Percentiles rank a stretch among this genome's conserved stretches.
Evolutionary conservation across 2,888 invertebrate genomes (phyloP).

Genomic region (Brenthis daphne): DNA sequence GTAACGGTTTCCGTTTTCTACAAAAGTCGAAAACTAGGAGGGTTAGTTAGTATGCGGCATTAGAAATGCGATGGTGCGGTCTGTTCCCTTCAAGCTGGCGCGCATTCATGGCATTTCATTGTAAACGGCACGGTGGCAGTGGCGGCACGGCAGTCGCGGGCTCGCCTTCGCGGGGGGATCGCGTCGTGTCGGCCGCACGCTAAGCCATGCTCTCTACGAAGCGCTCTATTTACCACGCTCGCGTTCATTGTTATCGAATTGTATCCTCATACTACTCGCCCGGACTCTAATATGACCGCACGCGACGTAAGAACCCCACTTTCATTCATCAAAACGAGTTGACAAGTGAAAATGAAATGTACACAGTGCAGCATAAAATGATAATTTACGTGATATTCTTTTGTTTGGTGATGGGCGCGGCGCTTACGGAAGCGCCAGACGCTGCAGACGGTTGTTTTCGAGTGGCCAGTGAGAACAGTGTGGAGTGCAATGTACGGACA

Average conservation of each 20-base stretch:
- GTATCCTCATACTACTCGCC: conserved; percentile 57
- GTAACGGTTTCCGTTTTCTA: conserved; percentile 76
- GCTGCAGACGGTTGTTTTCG: conserved; percentile 73
- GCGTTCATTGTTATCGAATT: conserved; percentile 61
- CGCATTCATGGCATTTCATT: conserved; percentile 75
- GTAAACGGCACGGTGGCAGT: conserved; percentile 43
- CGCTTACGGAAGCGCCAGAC: conserved; percentile 76
- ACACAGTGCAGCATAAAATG: conserved; percentile 78
- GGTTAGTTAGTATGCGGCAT: conserved; percentile 76
- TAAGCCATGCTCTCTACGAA: conserved; percentile 42
- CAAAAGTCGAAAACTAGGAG: conserved; percentile 69
- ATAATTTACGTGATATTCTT: conserved; percentile 78
- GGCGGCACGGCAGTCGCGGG: conserved; percentile 73
- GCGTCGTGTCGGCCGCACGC: conserved; percentile 51
- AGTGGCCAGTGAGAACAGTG: conserved; percentile 68
- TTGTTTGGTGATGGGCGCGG: conserved; percentile 81
- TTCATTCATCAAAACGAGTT: conserved; percentile 64
- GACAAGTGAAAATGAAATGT: conserved; percentile 78
- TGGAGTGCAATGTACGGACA: conserved; percentile 86
- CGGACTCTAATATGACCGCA: conserved; percentile 67
- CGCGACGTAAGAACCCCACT: conserved; percentile 57
- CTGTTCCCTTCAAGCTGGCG: conserved; percentile 48
- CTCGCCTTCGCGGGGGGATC: conserved; percentile 73
- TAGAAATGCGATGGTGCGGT: conserved; percentile 65
- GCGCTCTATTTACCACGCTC: conserved; percentile 60